phyloP scores from a whole-genome alignment of 2,888 invertebrate genomes.

The Drosophila colorata region DNA sequence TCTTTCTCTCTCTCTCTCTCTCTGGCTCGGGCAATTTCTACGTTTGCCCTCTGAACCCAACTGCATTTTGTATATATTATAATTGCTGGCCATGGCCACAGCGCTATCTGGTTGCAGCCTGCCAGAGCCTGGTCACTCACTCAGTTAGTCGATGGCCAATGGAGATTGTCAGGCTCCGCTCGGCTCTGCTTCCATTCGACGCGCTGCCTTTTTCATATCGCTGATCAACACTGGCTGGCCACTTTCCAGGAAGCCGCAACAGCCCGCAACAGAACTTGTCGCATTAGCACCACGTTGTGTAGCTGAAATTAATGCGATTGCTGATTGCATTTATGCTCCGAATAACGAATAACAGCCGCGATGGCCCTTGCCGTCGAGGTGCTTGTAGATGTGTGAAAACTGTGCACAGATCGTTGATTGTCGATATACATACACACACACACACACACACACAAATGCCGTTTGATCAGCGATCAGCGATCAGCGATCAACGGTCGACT shows the following conservation, averaged over 20 bases:
- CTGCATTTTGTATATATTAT: constrained; percentile 74
- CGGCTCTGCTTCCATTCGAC: constrained; percentile 51
- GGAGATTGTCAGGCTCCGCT: constrained; percentile 29
- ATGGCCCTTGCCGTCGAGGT: constrained; percentile 5
- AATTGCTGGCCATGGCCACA: constrained; percentile 64
- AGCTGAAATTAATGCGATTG: constrained; percentile 44
- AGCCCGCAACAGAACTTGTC: constrained; percentile 61
- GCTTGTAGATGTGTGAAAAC: constrained; percentile 17
- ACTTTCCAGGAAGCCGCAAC: constrained; percentile 48
- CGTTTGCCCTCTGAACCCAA: constrained; percentile 75
- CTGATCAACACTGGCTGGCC: constrained; percentile 23
- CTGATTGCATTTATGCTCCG: constrained; percentile 37
- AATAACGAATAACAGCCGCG: constrained; percentile 13
- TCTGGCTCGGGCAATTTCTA: constrained; percentile 42
- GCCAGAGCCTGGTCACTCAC: constrained; percentile 39
- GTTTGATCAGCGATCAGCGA: background rate
- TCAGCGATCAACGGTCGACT: background rate
- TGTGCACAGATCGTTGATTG: constrained; percentile 13
- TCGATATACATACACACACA: background rate
- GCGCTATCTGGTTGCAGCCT: constrained; percentile 22
- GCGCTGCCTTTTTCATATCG: constrained; percentile 54
- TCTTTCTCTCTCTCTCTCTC: background rate
- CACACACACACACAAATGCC: background rate
- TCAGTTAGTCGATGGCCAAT: constrained; percentile 52
- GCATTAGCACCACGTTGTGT: constrained; percentile 70